phyloP scores from a whole-genome alignment of 2,797 vertebrate species.

The Amblyopsis hoosieri region DNA sequence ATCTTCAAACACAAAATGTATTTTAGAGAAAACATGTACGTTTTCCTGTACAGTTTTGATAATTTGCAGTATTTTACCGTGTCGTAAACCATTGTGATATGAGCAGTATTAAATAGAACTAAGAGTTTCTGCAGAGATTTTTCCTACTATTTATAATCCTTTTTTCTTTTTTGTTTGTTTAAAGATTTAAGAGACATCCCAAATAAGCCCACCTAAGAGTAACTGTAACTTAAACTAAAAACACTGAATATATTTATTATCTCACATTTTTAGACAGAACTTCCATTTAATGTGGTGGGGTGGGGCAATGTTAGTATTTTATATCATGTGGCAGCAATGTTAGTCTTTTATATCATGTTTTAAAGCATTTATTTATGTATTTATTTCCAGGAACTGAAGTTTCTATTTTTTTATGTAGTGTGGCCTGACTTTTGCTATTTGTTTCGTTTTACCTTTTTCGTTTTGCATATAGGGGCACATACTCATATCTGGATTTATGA shows the following conservation, averaged over 20 bases:
- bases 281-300: conserved; percentile 71
- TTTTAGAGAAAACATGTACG: conserved; percentile 95
- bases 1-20: conserved; percentile 87
- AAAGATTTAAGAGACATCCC: conserved; percentile 78
- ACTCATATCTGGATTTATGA: conserved; percentile 52
- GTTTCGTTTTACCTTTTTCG: conserved; percentile 44
- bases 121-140: conserved; percentile 87
- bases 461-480: conserved; percentile 46
- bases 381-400: conserved; percentile 68
- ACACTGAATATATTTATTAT: conserved; percentile 83
- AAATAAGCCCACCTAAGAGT: conserved; percentile 74
- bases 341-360: conserved; percentile 79
- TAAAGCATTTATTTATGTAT: conserved; percentile 83
- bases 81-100: conserved; percentile 91
- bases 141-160: conserved; percentile 96
- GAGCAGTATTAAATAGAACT: conserved; percentile 90
- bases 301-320: conserved; percentile 72
- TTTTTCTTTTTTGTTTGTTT: conserved; percentile 71
- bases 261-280: conserved; percentile 80
- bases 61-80: conserved; percentile 98
- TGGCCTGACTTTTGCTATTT: conserved; percentile 64
- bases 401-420: conserved; percentile 72
- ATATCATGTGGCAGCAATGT: conserved; percentile 70
- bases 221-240: conserved; percentile 69
- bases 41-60: conserved; percentile 98